phyloP scores from a whole-genome alignment of 2,113 vertebrate genomes.

The Clarias magur region DNA sequence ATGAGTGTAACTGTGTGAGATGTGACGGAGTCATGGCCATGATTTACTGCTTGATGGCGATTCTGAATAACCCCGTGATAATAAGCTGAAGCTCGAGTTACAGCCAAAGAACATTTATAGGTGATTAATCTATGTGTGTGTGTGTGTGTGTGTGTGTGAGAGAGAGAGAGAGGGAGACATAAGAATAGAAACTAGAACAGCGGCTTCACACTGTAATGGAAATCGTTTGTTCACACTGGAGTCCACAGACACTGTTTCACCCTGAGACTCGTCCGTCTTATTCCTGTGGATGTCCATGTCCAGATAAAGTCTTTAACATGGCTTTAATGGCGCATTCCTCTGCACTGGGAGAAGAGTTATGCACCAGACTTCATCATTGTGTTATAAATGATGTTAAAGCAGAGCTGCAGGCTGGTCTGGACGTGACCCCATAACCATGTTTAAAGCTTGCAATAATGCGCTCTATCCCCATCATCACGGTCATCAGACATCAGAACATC shows the following conservation, averaged over 20 bases:
- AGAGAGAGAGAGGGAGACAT: background rate
- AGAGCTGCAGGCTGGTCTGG: background rate
- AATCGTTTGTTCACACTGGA: background rate
- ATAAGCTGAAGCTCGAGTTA: conserved; percentile 40
- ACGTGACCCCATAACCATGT: background rate
- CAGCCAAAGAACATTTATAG: conserved; percentile 42
- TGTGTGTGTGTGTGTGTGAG: background rate
- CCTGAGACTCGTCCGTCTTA: background rate
- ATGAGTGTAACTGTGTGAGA: background rate
- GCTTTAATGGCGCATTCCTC: background rate
- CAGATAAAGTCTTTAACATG: background rate
- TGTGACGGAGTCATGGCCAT: background rate
- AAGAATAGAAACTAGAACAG: background rate
- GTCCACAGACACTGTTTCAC: background rate
- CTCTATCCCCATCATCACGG: background rate
- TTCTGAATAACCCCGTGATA: conserved; percentile 1
- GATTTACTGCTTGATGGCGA: background rate
- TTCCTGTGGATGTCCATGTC: background rate
- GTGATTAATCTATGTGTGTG: background rate
- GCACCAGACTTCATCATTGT: background rate
- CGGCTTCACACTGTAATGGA: background rate
- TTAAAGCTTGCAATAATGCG: background rate
- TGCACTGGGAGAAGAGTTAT: background rate
- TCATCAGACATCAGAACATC: conserved; percentile 19
- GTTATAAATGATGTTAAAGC: background rate